Conservation (phyloP, 2,113 vertebrate genomes). For the Ploceus nigricollis region DNA sequence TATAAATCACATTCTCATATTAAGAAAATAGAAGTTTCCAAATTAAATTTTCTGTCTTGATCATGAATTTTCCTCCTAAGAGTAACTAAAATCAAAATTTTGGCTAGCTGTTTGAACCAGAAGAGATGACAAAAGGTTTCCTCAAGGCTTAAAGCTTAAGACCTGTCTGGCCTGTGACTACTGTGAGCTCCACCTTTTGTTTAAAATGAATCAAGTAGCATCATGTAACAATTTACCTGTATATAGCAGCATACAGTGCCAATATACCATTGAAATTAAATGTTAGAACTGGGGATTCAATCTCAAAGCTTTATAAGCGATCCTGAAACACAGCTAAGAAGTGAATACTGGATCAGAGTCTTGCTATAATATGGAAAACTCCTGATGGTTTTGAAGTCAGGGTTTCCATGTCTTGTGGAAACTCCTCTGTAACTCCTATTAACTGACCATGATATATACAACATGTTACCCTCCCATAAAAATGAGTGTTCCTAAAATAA, state of each 20-base stretch:
- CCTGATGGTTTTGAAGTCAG: neutral
- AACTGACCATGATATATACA: neutral
- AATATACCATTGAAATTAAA: neutral
- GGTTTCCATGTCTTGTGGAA: conserved; percentile 10
- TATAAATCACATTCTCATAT: neutral
- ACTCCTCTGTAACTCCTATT: neutral
- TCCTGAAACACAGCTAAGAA: neutral
- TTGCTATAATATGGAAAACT: neutral
- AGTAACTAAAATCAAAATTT: neutral
- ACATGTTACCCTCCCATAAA: neutral
- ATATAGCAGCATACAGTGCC: neutral
- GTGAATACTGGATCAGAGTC: neutral
- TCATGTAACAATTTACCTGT: neutral
- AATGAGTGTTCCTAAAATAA: neutral
- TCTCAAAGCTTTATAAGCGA: neutral
- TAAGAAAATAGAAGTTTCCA: conserved; percentile 10
- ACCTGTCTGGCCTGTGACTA: neutral
- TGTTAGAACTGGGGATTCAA: neutral
- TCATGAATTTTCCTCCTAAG: neutral
- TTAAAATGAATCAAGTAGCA: neutral
- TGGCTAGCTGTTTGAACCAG: neutral
- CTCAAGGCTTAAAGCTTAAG: neutral
- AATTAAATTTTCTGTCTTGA: neutral
- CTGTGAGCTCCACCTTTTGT: neutral
- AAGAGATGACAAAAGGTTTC: neutral